Conservation (phyloP, 2,888 invertebrate genomes). For the Zygaena filipendulae region DNA sequence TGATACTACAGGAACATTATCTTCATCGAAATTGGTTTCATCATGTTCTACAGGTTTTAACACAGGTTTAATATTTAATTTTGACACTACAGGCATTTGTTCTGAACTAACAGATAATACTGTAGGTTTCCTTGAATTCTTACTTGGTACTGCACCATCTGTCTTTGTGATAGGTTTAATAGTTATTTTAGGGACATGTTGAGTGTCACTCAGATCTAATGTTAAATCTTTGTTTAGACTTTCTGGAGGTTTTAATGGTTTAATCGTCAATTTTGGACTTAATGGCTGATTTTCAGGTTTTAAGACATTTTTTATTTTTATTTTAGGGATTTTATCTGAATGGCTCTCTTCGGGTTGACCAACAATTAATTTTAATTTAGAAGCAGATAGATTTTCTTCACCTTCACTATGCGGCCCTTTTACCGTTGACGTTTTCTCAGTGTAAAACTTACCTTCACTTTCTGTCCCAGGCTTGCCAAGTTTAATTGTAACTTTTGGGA, state of each 20-base stretch:
- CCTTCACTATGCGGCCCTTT: slow-evolving; percentile 45
- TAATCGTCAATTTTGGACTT: slow-evolving; percentile 61
- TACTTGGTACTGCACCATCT: slow-evolving; percentile 28
- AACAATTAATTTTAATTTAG: slow-evolving; percentile 48
- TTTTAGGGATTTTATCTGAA: slow-evolving; percentile 49
- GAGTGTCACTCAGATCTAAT: slow-evolving; percentile 24
- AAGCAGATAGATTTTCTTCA: slow-evolving; percentile 36
- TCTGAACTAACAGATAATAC: slow-evolving; percentile 34
- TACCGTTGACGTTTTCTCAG: slow-evolving; percentile 52
- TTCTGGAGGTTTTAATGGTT: slow-evolving; percentile 51
- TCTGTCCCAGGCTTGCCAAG: slow-evolving; percentile 54
- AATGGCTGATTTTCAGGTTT: slow-evolving; percentile 47
- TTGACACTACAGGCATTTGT: slow-evolving; percentile 49
- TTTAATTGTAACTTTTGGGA: slow-evolving; percentile 61
- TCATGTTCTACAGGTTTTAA: slow-evolving; percentile 46
- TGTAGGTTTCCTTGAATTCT: slow-evolving; percentile 30
- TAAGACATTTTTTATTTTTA: slow-evolving; percentile 50
- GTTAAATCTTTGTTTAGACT: slow-evolving; percentile 25
- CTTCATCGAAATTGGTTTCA: slow-evolving; percentile 31
- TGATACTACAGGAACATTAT: slow-evolving; percentile 61
- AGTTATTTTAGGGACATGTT: slow-evolving; percentile 68
- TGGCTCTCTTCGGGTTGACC: slow-evolving; percentile 44
- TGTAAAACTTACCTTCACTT: slow-evolving; percentile 53
- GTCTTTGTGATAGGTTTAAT: slow-evolving; percentile 59
- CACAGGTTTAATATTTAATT: slow-evolving; percentile 57